Percentiles rank a stretch among this genome's conserved stretches.
Conservation (phyloP, 2,113 vertebrate genomes). For the Hyperopisus bebe region DNA sequence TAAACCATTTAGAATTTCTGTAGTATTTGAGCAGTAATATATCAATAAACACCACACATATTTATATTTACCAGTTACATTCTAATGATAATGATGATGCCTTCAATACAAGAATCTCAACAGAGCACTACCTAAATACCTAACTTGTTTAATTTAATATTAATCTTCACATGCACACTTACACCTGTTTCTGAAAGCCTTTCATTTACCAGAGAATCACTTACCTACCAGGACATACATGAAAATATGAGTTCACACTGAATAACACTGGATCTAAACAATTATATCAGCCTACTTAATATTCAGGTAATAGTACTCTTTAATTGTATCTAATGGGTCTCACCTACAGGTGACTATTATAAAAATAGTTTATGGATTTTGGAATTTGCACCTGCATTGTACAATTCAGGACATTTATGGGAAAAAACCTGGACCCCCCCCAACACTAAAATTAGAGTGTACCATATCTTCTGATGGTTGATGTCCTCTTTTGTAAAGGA, state of each 20-base stretch:
- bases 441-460: constrained; percentile 7
- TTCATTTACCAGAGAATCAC: background rate
- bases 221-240: background rate
- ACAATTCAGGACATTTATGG: too few relatives aligned
- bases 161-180: background rate
- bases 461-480: constrained; percentile 76
- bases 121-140: background rate
- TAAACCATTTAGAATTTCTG: background rate
- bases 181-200: background rate
- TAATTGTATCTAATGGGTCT: background rate
- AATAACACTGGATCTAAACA: background rate
- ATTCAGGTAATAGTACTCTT: background rate
- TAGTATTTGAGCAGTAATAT: background rate
- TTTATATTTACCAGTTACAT: background rate
- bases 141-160: background rate
- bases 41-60: background rate
- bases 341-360: background rate
- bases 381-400: background rate
- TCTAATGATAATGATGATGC: background rate
- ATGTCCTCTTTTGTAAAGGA: constrained; percentile 92
- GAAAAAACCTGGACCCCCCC: background rate
- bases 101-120: background rate
- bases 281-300: background rate
- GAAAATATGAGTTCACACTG: background rate
- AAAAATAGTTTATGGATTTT: background rate